Base-by-base conservation (phyloP, 2,797 vertebrate species). In the Limosa lapponica region DNA sequence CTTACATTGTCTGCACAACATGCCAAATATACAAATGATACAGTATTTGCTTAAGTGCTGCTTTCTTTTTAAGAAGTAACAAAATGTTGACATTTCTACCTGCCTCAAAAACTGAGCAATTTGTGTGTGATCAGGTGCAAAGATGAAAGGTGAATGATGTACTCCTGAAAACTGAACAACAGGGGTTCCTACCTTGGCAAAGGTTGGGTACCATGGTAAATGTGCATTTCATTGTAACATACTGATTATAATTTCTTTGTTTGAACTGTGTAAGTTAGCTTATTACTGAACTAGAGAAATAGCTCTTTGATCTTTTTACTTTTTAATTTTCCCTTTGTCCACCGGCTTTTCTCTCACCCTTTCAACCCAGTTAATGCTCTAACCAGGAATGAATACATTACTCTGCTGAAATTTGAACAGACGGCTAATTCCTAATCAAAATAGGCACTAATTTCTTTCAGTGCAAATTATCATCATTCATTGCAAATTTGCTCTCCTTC, bases 341-440 rank as follows among this genome's bases (percentile, higher is more conserved):
- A 90, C 30, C 55, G 87, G 84, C 30, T 95, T 96, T 94, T 72
- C 32, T 89, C 94, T 95, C 58, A 92, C 58, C 79, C 64, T 70
- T 92, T 72, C 73, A 79, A 87, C 36, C 61, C 82, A 94, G 65
- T 89, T 97, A 93, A 96, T 97, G 87, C 51, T 97, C 52, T 94
- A 96, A 93, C 83, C 48, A 94, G 19, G 58, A 95, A 96, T 97
- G 96, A 95, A 96, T 96, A 71, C 84, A 96, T 98, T 97, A 97
- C 59, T 82, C 62, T 89, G 70, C 72, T 96, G 95, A 95, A 97
- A 95, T 96, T 92, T 91, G 97, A 97, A 96, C 96, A 98, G 96
- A 98, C 98, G 94, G 95, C 90, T 92, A 94, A 97, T 97, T 98
- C 91, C 93, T 98, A 98, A 98, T 97, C 94, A 95, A 97, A 98